These are phyloP conservation scores for Okapia johnstoni DNA, from an alignment of 2,113 vertebrate genomes.

Conservation along the genomic window DNA sequence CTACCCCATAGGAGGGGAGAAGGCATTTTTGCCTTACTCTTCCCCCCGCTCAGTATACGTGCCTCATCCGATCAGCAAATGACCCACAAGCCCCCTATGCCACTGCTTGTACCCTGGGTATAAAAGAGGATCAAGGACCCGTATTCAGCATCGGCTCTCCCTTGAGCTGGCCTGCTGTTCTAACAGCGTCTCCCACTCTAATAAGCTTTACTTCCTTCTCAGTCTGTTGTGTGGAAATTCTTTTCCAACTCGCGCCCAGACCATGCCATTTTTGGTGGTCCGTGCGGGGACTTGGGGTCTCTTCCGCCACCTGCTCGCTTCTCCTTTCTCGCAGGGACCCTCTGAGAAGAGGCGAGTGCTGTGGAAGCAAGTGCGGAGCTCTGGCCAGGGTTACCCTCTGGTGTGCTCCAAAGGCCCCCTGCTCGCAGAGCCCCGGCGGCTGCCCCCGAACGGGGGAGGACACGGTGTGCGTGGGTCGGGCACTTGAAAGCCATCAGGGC, in stretches of 20 bases:
- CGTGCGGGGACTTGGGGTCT: too few relatives aligned
- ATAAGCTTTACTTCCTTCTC: background rate
- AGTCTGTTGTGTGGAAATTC: background rate
- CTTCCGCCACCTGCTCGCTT: too few relatives aligned
- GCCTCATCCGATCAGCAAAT: background rate
- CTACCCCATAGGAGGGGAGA: background rate
- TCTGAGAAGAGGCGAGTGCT: too few relatives aligned
- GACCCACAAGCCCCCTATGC: background rate
- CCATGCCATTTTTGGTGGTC: too few relatives aligned
- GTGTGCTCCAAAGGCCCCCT: too few relatives aligned
- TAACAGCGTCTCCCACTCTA: background rate
- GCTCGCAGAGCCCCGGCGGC: too few relatives aligned
- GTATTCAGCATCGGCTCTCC: fast-evolving
- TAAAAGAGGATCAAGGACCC: background rate
- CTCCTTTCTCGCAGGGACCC: too few relatives aligned
- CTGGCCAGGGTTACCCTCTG: too few relatives aligned
- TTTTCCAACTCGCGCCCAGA: fast-evolving
- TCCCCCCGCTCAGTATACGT: background rate
- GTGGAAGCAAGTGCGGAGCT: too few relatives aligned
- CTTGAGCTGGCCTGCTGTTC: background rate
- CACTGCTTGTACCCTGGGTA: background rate
- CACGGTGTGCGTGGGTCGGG: too few relatives aligned
- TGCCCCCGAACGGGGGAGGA: too few relatives aligned
- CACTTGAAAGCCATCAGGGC: too few relatives aligned
- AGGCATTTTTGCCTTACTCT: background rate